phyloP scores from a whole-genome alignment of 2,797 vertebrate species.

The Nannoperca obscura region DNA sequence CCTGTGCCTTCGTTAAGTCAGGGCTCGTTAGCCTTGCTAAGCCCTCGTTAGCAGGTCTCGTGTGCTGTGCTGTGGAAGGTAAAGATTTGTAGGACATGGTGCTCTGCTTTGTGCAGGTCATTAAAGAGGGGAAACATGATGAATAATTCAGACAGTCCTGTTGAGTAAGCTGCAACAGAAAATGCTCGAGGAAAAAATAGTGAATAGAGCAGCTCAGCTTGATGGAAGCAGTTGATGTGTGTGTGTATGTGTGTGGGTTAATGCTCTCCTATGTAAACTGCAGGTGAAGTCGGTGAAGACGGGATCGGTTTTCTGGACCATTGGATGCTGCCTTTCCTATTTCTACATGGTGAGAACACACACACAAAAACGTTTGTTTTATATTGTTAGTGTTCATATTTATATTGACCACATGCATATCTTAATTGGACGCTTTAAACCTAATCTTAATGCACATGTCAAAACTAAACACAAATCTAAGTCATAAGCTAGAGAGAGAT shows the following conservation, averaged over 20 bases:
- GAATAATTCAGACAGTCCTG: conserved; percentile 54
- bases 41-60: conserved; percentile 45
- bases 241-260: conserved; percentile 8
- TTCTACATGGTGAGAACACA: conserved; percentile 95
- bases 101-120: conserved; percentile 44
- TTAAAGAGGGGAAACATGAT: conserved; percentile 45
- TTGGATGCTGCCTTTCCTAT: conserved; percentile 97
- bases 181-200: conserved; percentile 30
- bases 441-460: neutral
- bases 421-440: neutral
- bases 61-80: conserved; percentile 1
- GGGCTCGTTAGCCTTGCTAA: conserved; percentile 43
- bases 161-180: conserved; percentile 17
- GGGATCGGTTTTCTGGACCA: conserved; percentile 97
- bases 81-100: conserved; percentile 27
- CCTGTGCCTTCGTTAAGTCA: conserved; percentile 26
- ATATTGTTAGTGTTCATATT: neutral
- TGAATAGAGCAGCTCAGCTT: neutral
- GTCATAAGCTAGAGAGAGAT: neutral
- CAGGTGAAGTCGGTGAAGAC: conserved; percentile 99
- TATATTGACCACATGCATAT: neutral
- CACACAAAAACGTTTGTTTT: neutral
- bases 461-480: conserved; percentile 2
- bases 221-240: conserved; percentile 20
- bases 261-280: conserved; percentile 8